Percentiles rank a stretch among this genome's conserved stretches.
phyloP scores from a whole-genome alignment of 2,888 invertebrate species.

The Drosophila eohydei region DNA sequence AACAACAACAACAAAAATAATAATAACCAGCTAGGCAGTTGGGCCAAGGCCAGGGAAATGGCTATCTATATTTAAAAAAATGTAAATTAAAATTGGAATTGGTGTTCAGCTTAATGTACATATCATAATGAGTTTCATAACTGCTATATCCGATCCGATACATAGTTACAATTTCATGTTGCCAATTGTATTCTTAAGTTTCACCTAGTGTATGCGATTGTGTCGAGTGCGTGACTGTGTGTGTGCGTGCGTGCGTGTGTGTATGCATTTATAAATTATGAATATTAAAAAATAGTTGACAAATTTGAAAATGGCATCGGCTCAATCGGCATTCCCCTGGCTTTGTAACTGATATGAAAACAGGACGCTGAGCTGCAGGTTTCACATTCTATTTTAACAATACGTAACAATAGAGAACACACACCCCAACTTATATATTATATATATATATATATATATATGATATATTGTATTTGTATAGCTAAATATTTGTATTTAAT shows the following conservation, averaged over 20 bases:
- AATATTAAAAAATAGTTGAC: not conserved
- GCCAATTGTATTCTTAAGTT: slow-evolving; percentile 19
- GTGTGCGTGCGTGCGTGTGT: not conserved
- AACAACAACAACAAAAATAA: too few species aligned
- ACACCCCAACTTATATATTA: not conserved
- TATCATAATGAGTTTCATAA: slow-evolving; percentile 28
- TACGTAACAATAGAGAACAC: slow-evolving; percentile 17
- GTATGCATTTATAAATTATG: slow-evolving; percentile 4
- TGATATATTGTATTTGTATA: slow-evolving; percentile 28
- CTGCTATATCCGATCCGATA: slow-evolving; percentile 7
- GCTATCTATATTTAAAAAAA: not conserved
- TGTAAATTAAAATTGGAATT: not conserved
- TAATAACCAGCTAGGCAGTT: not conserved
- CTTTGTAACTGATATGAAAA: not conserved
- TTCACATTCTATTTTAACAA: slow-evolving; percentile 36
- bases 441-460: slow-evolving; percentile 17
- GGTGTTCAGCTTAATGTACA: slow-evolving; percentile 27
- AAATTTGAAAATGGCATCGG: not conserved
- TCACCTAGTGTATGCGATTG: not conserved
- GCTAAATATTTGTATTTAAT: slow-evolving; percentile 38
- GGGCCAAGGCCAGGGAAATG: slow-evolving; percentile 5
- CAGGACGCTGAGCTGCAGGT: slow-evolving; percentile 21
- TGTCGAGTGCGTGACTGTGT: not conserved
- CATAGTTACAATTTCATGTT: slow-evolving; percentile 23
- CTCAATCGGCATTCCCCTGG: slow-evolving; percentile 15